Evolutionary conservation across 1,140 invertebrate genomes (phyloP).

Genomic region (Halictus rubicundus): DNA sequence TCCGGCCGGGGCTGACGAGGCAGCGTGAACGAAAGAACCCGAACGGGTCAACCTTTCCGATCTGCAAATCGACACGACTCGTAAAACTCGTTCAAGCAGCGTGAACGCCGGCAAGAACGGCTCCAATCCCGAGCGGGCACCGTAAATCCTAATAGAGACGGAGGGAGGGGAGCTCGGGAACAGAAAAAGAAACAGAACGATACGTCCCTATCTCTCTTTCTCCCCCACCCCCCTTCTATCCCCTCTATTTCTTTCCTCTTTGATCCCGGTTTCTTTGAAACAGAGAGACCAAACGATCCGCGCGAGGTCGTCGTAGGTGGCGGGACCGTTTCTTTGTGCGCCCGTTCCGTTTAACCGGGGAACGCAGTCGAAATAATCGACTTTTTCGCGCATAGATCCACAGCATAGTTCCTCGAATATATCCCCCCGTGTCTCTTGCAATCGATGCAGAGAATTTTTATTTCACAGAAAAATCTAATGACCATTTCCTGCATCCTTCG

Average conservation of each 20-base stretch:
- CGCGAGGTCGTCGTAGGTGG: slow-evolving; percentile 58
- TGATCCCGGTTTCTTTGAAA: no score
- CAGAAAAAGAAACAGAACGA: no score
- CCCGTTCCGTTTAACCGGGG: slow-evolving; percentile 27
- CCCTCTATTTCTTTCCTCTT: no score
- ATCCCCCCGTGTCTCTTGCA: no score
- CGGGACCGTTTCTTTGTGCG: slow-evolving; percentile 60
- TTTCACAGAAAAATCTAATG: no score
- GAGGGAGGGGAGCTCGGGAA: background rate
- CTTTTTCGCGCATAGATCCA: no score
- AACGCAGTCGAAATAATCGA: background rate
- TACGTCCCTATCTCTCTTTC: no score
- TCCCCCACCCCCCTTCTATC: no score
- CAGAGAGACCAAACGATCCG: background rate
- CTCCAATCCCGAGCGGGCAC: slow-evolving; percentile 33
- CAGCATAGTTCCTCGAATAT: no score
- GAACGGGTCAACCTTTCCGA: slow-evolving; percentile 58
- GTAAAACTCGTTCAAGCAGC: slow-evolving; percentile 57
- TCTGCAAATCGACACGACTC: slow-evolving; percentile 64
- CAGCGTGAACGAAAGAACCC: slow-evolving; percentile 26
- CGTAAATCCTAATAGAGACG: slow-evolving; percentile 57
- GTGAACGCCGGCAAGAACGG: slow-evolving; percentile 37
- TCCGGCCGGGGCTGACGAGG: slow-evolving; percentile 40
- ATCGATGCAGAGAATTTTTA: no score
- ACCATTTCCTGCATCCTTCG: no score